Percentiles rank a stretch among this genome's conserved stretches.
Evolutionary conservation across 2,888 invertebrate genomes (phyloP).

Genomic region (Volucella inflata): DNA sequence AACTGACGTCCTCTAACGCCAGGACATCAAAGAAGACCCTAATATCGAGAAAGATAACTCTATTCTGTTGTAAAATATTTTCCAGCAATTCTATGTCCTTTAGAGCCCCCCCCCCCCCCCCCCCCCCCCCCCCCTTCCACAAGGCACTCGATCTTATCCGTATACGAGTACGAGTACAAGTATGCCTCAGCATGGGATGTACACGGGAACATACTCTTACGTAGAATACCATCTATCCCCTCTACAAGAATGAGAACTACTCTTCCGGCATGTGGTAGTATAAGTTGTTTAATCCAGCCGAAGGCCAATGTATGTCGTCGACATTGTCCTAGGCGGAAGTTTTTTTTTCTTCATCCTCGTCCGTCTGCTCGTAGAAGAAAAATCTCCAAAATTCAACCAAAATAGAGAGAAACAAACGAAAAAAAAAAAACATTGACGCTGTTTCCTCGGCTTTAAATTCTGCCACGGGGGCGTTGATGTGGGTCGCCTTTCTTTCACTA

Average conservation of each 20-base stretch:
- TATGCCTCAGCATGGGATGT: no score
- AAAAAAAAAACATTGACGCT: constrained; percentile 11
- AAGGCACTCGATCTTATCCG: not conserved
- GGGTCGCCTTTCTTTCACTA: constrained; percentile 10
- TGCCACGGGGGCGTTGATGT: constrained; percentile 13
- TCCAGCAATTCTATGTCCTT: constrained; percentile 20
- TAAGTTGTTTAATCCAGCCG: constrained; percentile 38
- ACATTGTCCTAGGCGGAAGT: constrained; percentile 43
- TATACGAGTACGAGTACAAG: no score
- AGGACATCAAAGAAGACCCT: constrained; percentile 23
- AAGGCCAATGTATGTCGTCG: constrained; percentile 37
- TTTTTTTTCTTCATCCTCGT: constrained; percentile 31
- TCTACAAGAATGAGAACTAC: not conserved
- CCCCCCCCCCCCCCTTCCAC: not conserved
- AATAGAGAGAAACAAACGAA: not conserved
- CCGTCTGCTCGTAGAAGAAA: constrained; percentile 17
- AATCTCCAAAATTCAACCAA: not conserved
- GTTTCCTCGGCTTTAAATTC: constrained; percentile 36
- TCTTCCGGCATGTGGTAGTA: constrained; percentile 8
- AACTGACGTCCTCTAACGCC: constrained; percentile 25
- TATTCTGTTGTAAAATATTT: constrained; percentile 48
- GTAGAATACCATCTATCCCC: not conserved
- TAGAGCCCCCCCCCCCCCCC: not conserved
- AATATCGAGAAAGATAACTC: constrained; percentile 31
- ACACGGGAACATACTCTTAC: not conserved